Conservation (phyloP, 2,888 invertebrate genomes). For the Tipula unca region DNA sequence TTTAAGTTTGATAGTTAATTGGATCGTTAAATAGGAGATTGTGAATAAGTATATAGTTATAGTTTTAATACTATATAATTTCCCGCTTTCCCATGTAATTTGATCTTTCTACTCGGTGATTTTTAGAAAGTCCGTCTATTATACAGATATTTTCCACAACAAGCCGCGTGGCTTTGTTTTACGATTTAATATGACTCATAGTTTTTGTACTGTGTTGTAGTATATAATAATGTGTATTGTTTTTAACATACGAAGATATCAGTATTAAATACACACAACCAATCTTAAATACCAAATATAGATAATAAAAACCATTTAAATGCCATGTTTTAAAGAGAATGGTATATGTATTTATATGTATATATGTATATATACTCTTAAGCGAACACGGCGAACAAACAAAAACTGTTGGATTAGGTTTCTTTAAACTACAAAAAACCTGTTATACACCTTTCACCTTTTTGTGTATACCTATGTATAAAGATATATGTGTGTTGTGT, state of each 20-base stretch:
- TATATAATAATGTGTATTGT: not conserved
- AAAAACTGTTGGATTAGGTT: not conserved
- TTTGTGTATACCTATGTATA: not conserved
- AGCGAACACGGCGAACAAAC: not conserved
- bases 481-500: not conserved
- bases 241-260: not conserved
- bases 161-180: not conserved
- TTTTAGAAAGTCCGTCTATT: not conserved
- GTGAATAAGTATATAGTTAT: too few species aligned
- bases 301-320: not conserved
- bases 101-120: not conserved
- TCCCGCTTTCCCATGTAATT: not conserved
- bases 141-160: not conserved
- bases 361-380: too few species aligned
- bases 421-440: not conserved
- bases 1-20: too few species aligned
- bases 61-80: not conserved
- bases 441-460: not conserved
- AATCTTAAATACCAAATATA: not conserved
- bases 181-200: not conserved
- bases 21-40: not conserved
- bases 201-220: not conserved
- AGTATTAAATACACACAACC: not conserved
- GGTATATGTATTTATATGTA: too few species aligned
- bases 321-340: not conserved